A percentile compares a stretch with the other conserved stretches of the same genome.
Conservation (phyloP, 2,888 invertebrate genomes). For the Sarcophaga caerulescens region DNA sequence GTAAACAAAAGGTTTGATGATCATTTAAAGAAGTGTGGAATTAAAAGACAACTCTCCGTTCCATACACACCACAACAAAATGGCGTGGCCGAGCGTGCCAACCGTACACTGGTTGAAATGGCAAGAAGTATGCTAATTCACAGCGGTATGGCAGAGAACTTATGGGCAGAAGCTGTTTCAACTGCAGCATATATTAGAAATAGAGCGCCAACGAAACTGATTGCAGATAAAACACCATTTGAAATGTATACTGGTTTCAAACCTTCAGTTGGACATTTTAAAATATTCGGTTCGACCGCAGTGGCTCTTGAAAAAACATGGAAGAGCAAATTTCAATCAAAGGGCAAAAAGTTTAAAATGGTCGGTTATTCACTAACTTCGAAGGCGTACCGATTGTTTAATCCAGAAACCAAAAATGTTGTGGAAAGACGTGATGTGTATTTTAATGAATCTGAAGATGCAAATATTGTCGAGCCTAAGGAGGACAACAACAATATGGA, state of each 20-base stretch:
- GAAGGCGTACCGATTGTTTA: no score
- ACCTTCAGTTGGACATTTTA: background rate
- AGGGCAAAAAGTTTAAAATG: slow-evolving; percentile 9
- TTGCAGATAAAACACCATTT: background rate
- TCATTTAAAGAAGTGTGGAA: slow-evolving; percentile 44
- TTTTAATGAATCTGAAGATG: slow-evolving; percentile 30
- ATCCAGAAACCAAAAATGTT: no score
- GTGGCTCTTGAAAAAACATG: no score
- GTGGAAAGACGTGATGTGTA: slow-evolving; percentile 51
- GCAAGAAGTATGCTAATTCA: no score
- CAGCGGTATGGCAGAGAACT: no score
- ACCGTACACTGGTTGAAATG: background rate
- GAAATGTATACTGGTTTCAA: slow-evolving; percentile 1
- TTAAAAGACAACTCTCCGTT: slow-evolving; percentile 44
- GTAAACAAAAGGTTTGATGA: slow-evolving; percentile 42
- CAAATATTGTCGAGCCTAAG: background rate
- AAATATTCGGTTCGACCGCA: slow-evolving; percentile 4
- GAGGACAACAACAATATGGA: background rate
- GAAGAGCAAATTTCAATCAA: slow-evolving; percentile 12
- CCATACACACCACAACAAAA: background rate
- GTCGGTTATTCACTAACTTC: slow-evolving; percentile 24
- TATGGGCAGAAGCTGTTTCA: slow-evolving; percentile 14
- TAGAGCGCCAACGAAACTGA: slow-evolving; percentile 14
- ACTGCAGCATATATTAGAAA: slow-evolving; percentile 16
- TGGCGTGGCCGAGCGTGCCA: background rate